Base-by-base conservation (phyloP, 1,140 invertebrate species). In the Probaryconus sp. region DNA sequence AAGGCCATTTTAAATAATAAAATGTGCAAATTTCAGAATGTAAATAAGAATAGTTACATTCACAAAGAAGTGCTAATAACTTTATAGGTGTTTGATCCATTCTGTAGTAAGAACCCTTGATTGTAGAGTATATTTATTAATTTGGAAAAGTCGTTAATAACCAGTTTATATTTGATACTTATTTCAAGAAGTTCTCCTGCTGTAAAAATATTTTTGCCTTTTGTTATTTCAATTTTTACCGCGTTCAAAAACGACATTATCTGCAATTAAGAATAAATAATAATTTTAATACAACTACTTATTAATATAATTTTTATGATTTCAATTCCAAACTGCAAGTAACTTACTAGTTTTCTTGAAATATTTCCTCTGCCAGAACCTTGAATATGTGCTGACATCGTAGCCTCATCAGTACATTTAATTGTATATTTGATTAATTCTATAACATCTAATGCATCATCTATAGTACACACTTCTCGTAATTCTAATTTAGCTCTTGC, bases 401-500 rank as follows among this genome's bases (percentile, higher is more conserved):
- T 24, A 69, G 93, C 92, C 85, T 94, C 92, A 16, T 90, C 89
- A 71, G 92, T 93, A 5, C 92, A 93, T 79, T 92, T 88, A 80
- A 97, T 89, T 79, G 94, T 95, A 80, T 93, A 91, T 74, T 93
- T 92, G 83, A 97, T 91, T 43, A 98, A 90, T 79, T 96, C 93
- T 13, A 98, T 90, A 11, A 97, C 92, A 83, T 98, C 95, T 51
- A 90, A 85, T 2, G 96, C 97, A 89, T 99, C 96, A 50, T 90
- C 78, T 51, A 87, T 89, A 4, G 92, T 95, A 1, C 94, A 95
- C 81, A 92, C 90, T 84, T 94, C 92, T 64, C 95, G 87, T 37
- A 98, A 88, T 82, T 97, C 96, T 9, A 94, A 80, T 78, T 95
- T 92, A 4, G 96, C 96, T 83, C 96, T 88, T 13, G 96, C 95